Evolutionary conservation across 1,140 invertebrate genomes (phyloP).

Genomic region (Campodea augens): DNA sequence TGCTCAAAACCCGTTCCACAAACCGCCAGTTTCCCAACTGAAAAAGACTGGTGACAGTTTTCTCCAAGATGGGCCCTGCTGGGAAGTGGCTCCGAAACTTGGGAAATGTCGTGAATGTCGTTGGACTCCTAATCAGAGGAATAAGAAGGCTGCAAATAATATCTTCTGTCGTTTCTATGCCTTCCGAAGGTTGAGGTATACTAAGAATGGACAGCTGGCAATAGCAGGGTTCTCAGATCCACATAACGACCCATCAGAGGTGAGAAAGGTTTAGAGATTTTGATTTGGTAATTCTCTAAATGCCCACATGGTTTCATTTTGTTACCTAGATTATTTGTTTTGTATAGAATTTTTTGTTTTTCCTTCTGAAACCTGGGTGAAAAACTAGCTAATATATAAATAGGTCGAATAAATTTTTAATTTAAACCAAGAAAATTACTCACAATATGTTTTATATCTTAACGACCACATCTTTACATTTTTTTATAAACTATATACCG

Average conservation of each 20-base stretch:
- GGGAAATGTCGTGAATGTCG: conserved; percentile 82
- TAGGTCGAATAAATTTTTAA: too few relatives aligned
- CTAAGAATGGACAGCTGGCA: conserved; percentile 70
- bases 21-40: conserved; percentile 47
- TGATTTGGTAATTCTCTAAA: too few relatives aligned
- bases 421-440: too few relatives aligned
- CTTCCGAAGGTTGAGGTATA: conserved; percentile 76
- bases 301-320: too few relatives aligned
- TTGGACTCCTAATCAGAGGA: conserved; percentile 61
- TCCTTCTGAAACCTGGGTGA: too few relatives aligned
- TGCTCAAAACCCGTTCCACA: conserved; percentile 41
- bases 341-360: too few relatives aligned
- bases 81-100: conserved; percentile 66
- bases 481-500: too few relatives aligned
- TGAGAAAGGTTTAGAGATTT: too few relatives aligned
- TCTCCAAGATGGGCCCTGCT: conserved; percentile 72
- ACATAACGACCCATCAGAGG: conserved; percentile 62
- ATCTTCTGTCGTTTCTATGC: conserved; percentile 95
- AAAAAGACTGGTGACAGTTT: conserved; percentile 64
- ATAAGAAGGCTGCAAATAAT: conserved; percentile 66
- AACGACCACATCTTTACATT: too few relatives aligned
- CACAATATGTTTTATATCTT: too few relatives aligned
- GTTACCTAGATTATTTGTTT: too few relatives aligned
- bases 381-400: too few relatives aligned
- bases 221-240: conserved; percentile 89